phyloP scores from a whole-genome alignment of 1,140 invertebrate genomes.

The Scaptomyza pallida region DNA sequence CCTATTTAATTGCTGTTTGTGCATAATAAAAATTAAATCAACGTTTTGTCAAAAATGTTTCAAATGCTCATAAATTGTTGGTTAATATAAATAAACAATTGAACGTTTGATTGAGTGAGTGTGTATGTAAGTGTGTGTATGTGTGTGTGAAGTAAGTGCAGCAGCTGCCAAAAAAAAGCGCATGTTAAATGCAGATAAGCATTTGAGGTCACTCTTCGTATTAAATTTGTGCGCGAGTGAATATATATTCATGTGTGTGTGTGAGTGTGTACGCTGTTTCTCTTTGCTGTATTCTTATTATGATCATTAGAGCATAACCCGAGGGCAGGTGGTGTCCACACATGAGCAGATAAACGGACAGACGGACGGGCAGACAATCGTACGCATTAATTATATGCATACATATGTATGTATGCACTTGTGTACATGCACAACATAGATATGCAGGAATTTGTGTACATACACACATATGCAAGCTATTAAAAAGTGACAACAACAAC shows the following conservation, averaged over 20 bases:
- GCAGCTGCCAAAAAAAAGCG: conserved; percentile 67
- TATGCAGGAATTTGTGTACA: conserved; percentile 13
- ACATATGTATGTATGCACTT: too few species aligned
- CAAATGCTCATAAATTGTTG: conserved; percentile 32
- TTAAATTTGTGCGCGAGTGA: conserved; percentile 38
- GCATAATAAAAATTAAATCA: conserved; percentile 57
- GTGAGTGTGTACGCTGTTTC: conserved; percentile 36
- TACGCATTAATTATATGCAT: conserved; percentile 73
- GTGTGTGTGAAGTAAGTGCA: conserved; percentile 34
- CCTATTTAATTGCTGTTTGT: conserved; percentile 70
- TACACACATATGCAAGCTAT: conserved; percentile 8
- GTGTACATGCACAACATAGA: conserved; percentile 28
- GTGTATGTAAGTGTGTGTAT: conserved; percentile 42
- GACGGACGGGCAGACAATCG: conserved; percentile 23
- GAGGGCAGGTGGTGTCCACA: conserved; percentile 78
- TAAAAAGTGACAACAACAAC: conserved; percentile 38
- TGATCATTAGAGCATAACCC: conserved; percentile 73
- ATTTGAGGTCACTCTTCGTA: conserved; percentile 53
- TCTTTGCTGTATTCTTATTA: conserved; percentile 50
- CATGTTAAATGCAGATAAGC: conserved; percentile 56
- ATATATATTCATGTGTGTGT: conserved; percentile 8
- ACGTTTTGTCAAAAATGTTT: conserved; percentile 14
- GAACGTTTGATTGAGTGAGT: conserved; percentile 23
- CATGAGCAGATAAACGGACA: conserved; percentile 31
- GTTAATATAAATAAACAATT: conserved; percentile 47